Evolutionary conservation across 1,140 invertebrate species (phyloP), one percentile per base, ranked within the genome.

Genomic region (Bombus confusus): DNA sequence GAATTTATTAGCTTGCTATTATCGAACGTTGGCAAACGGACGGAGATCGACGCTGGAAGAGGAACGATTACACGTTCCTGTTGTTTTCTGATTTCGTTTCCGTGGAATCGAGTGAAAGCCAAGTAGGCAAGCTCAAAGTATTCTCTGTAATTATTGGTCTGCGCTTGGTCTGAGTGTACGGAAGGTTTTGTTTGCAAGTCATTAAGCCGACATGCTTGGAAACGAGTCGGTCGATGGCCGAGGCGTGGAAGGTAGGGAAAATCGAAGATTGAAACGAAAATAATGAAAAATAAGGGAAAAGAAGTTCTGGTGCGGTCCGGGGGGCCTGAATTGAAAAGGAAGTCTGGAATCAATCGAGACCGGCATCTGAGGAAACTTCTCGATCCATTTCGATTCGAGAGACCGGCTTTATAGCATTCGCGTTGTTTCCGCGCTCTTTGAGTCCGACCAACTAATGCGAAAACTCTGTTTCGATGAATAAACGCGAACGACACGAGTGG

Each of bases 281-380:
- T 91, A 92, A 92, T 91, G 91, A 91, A 90, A 92, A 92, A 90
- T 86, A 88, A 92, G 83, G 81, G 85, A 80, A 87, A 91, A 86
- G 85, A 88, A 62, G 59, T 62, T 31, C 0, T 52, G n/a, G 8
- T 31, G 87, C 82, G 82, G 73, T 83, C 71, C 80, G 71, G 88
- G 71, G 88, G n/a, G 18, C 39, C 8, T 18, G 43, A 37, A 59
- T 73, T 80, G 91, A 92, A 91, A 62, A 91, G 87, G 87, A 91
- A 91, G 88, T 91, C 80, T 84, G 85, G 88, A 93, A 93, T 87
- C 89, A 92, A 93, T 92, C 92, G 90, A 83, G 86, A 86, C 88
- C 87, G 90, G 52, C 86, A 81, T 78, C 83, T n/a, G 86, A 31
- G 89, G 75, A 89, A 90, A 90, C 87, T 91, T 93, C 83, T 83